Evolutionary conservation across 2,797 vertebrate species (phyloP), one percentile per base, ranked within the genome.

Genomic region (Brachymystax lenok): DNA sequence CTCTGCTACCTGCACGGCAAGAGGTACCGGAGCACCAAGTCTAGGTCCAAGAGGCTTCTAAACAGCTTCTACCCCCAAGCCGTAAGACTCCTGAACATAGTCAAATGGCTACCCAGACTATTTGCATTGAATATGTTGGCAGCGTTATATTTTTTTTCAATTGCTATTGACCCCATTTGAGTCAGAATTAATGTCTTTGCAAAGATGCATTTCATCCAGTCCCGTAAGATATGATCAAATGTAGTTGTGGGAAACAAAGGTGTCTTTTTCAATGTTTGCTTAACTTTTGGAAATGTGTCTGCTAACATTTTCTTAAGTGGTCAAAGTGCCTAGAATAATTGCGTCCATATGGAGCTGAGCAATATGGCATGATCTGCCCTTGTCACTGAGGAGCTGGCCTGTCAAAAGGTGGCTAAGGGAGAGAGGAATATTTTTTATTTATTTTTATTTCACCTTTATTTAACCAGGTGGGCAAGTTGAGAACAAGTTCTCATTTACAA

Each of bases 281-380:
- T 79, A 82, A 82, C 80, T 74, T 76, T 77, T 74, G 71, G 52
- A 67, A 82, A 77, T 82, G 74, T 71, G 67, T 79, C 78, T 66
- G 77, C 70, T 54, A 74, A 66, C 73, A 70, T 79, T 82, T 82
- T 74, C 74, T 70, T 50, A 79, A 73, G 74, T 30, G 71, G 74
- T 82, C 78, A 82, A 69, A 79, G 74, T 70, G 71, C 66, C 63
- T 63, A 30, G 64, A 73, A 73, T 71, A 82, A 82, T 82, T 76
- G 71, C 70, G 28, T 76, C 77, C 77, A 79, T 79, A 78, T 79
- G 77, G 75, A 33, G 75, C 35, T 5, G 66, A 51, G 16, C 14
- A n/a, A 59, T 13, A 24, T 71, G 67, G 79, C 61, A n/a, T 59
- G 50, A 17, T 21, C 66, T 59, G 52, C 16, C 35, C 64, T 63